A percentile compares a stretch with the other conserved stretches of the same genome.
Evolutionary conservation across 2,797 vertebrate species (phyloP).

Genomic region (Podarcis siculus): DNA sequence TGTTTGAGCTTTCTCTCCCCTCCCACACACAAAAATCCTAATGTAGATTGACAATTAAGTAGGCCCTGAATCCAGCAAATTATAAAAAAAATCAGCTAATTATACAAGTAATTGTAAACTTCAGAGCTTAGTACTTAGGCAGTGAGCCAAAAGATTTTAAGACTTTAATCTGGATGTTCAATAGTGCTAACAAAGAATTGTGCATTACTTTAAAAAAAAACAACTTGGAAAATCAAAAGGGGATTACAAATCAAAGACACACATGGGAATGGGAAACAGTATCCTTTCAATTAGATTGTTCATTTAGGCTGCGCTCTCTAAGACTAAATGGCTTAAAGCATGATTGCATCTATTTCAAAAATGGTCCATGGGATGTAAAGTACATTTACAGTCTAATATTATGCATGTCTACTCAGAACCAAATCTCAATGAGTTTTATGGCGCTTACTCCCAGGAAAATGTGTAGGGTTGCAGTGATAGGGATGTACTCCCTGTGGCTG

Average conservation of each 20-base stretch:
- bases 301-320: constrained; percentile 53
- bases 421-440: neutral
- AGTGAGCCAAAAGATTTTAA: constrained; percentile 64
- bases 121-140: constrained; percentile 54
- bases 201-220: constrained; percentile 34
- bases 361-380: constrained; percentile 28
- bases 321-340: constrained; percentile 45
- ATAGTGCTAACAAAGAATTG: constrained; percentile 42
- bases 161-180: constrained; percentile 62
- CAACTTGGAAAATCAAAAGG: constrained; percentile 43
- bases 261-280: constrained; percentile 56
- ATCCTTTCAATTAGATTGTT: constrained; percentile 63
- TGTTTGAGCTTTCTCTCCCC: constrained; percentile 40
- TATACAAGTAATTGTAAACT: constrained; percentile 53
- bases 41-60: constrained; percentile 40
- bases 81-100: constrained; percentile 45
- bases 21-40: neutral
- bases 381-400: neutral
- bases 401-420: neutral
- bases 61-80: constrained; percentile 58
- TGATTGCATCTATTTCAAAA: constrained; percentile 34
- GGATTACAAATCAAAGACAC: constrained; percentile 52
- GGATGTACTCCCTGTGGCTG: neutral
- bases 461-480: neutral
- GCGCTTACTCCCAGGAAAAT: neutral